phyloP scores from a whole-genome alignment of 2,797 vertebrate species.

The Enteromius argenteus region DNA sequence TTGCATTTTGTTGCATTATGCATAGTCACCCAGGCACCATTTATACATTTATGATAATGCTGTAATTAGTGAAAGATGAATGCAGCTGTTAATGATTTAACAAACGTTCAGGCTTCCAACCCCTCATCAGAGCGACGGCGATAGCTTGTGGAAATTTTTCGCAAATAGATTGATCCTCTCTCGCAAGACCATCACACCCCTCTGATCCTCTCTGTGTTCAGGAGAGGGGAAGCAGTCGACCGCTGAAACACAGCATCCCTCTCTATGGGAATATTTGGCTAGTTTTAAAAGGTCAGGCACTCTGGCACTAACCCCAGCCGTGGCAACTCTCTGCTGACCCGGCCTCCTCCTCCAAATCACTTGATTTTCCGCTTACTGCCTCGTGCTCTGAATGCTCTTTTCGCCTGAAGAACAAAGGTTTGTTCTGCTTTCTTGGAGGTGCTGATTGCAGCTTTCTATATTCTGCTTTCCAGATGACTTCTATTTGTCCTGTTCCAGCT shows the following conservation, averaged over 20 bases:
- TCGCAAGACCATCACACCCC: not conserved
- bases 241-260: not conserved
- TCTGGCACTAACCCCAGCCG: constrained; percentile 33
- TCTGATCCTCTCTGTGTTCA: not conserved
- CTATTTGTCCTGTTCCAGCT: constrained; percentile 60
- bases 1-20: constrained; percentile 16
- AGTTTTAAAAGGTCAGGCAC: constrained; percentile 51
- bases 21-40: constrained; percentile 9
- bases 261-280: constrained; percentile 40
- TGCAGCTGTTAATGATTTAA: constrained; percentile 19
- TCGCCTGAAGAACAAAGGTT: constrained; percentile 38
- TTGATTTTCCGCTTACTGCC: constrained; percentile 1
- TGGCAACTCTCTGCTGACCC: constrained; percentile 46
- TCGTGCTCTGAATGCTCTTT: constrained; percentile 31
- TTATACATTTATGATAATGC: constrained; percentile 32
- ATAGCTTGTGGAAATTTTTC: constrained; percentile 15
- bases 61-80: constrained; percentile 18
- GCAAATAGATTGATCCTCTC: not conserved
- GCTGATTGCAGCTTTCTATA: constrained; percentile 16
- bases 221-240: not conserved
- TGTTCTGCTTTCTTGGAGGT: constrained; percentile 35
- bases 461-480: constrained; percentile 52
- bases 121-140: not conserved
- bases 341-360: constrained; percentile 17
- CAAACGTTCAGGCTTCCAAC: not conserved